These are phyloP conservation scores for Atlantisia rogersi DNA, from an alignment of 2,113 vertebrate species.

Conservation along the genomic window DNA sequence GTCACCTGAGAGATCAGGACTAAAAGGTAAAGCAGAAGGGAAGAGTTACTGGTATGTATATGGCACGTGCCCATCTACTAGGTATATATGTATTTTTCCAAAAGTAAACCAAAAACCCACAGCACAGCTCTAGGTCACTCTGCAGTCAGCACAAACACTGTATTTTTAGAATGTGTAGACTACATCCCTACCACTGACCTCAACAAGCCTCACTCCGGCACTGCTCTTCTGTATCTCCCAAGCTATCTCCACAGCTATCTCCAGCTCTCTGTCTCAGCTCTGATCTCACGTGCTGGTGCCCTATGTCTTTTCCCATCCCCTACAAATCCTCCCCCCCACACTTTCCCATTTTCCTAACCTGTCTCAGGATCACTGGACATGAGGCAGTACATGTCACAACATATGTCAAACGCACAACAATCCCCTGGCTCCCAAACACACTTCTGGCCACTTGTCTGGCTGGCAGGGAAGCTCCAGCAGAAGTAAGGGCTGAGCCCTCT, in stretches of 20 bases:
- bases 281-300: neutral
- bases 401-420: neutral
- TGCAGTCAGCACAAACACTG: neutral
- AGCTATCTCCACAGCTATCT: neutral
- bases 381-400: neutral
- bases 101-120: neutral
- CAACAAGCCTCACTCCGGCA: neutral
- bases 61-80: neutral
- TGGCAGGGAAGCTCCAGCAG: neutral
- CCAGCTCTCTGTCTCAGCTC: neutral
- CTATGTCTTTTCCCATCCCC: neutral
- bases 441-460: neutral
- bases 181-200: neutral
- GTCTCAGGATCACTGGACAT: neutral
- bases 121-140: neutral
- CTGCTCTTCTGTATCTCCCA: neutral
- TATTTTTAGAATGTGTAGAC: neutral
- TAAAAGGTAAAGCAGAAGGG: neutral
- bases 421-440: neutral
- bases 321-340: neutral
- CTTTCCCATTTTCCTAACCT: neutral
- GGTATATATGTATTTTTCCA: neutral
- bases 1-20: neutral
- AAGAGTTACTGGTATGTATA: neutral
- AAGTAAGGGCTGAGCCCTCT: neutral